Evolutionary conservation across 2,888 invertebrate genomes (phyloP), one percentile per base, ranked within the genome.

Genomic region (Bibio marci): DNA sequence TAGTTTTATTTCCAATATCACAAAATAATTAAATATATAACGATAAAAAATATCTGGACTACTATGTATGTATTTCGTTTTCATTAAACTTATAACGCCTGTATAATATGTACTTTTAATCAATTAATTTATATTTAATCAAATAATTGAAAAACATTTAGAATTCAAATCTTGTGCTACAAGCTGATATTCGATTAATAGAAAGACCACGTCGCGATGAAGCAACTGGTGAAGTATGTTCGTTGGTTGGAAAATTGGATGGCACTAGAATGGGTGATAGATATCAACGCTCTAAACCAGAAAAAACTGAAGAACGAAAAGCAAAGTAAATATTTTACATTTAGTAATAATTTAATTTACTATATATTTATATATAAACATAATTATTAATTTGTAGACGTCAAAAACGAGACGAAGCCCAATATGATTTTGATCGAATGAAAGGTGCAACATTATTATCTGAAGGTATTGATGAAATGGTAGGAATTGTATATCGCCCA

Each of bases 131-230:
- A n/a, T n/a, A n/a, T n/a, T n/a, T n/a, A n/a, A n/a, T n/a, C n/a
- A n/a, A n/a, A n/a, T n/a, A n/a, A n/a, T n/a, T n/a, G n/a, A n/a
- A n/a, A 22, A 22, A 18, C 19, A n/a, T 70, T 11, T 62, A 95
- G 94, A 99, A 99, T 62, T 98, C 98, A 0, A 99, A 99, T 73
- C 82, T 99, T 64, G 98, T 99, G 35, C 70, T 99, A 51, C 95
- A 95, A 90, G 97, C 97, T 41, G 98, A 99, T 70, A 87, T 95
- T 28, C 78, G 95, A 35, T 73, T 98, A 26, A 97, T 98, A 45
- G 98, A 99, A 60, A 70, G 94, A 47, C 74, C 97, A 44, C 87
- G 91, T 38, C 74, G 95, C 50, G 97, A 98, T 91, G 98, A 99
- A 64, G 94, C 98, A 0, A 98, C 98, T 0, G 95, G 98, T 17